Percentiles rank a stretch among this genome's conserved stretches.
Evolutionary conservation across 2,113 vertebrate genomes (phyloP).

Genomic region (Cercocebus atys): DNA sequence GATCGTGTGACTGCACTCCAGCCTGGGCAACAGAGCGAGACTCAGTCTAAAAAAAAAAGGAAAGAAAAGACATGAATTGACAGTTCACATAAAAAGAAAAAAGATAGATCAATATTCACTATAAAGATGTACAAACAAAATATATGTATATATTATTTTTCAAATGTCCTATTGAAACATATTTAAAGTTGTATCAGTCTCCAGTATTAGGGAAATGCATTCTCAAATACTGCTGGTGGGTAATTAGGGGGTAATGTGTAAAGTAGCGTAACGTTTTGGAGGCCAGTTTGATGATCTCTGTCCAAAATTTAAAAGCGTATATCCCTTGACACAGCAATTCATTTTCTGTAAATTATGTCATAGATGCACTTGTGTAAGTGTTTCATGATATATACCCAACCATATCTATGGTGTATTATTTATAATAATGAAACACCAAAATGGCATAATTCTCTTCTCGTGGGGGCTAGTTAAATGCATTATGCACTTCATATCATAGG

Average conservation of each 20-base stretch:
- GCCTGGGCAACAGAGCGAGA: no score
- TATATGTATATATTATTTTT: neutral
- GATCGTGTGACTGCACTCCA: no score
- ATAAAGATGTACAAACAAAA: neutral
- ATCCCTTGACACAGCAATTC: neutral
- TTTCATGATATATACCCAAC: neutral
- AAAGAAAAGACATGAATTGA: no score
- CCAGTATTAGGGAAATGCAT: neutral
- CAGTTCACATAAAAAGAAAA: no score
- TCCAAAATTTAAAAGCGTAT: neutral
- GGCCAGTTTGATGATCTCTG: neutral
- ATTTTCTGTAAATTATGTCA: slow-evolving; percentile 17
- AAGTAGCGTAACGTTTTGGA: neutral
- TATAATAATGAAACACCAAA: neutral
- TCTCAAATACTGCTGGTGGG: neutral
- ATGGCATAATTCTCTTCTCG: neutral
- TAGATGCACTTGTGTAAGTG: neutral
- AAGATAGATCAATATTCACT: neutral
- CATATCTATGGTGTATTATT: neutral
- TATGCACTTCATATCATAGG: neutral
- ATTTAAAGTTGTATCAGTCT: neutral
- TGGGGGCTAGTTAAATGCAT: neutral
- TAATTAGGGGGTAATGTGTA: neutral
- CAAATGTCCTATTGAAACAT: neutral
- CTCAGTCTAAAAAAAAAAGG: no score